Base-by-base conservation (phyloP, 2,113 vertebrate species). In the Casuarius casuarius region DNA sequence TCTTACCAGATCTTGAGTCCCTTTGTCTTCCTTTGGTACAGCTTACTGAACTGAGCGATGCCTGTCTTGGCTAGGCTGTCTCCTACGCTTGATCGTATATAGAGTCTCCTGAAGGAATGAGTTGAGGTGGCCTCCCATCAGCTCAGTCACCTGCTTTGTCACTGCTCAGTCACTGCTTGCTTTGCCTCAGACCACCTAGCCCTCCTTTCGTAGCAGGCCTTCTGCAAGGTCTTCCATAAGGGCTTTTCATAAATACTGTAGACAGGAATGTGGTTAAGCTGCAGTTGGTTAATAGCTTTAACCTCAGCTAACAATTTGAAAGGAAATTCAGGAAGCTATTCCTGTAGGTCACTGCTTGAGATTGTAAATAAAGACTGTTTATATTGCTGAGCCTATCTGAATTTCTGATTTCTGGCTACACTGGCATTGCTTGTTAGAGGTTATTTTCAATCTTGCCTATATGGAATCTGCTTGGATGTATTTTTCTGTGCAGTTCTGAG, bases 41-140 rank as follows among this genome's bases (percentile, higher is more conserved):
- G 19, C 8, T 84, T 38, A 22, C 31, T 29, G 26, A 21, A 40
- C 6, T 80, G 52, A 52, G 17, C 0, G 0, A 14, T 21, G 13
- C 21, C 51, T 5, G 0, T 58, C 48, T 67, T 67, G 68, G 28
- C 44, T 38, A 31, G 52, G 9, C 25, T 28, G 11, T 31, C 25
- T 26, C 22, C 14, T n/a, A 38, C 11, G 22, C 19, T 40, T 38
- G 44, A 31, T 70, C 51, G 6, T 66, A 2, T 18, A 1, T 0
- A 25, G 35, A 2, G 21, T 38, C 67, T 67, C 72, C 66, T 88
- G 88, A 66, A 86, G 70, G n/a, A 68, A 7, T 10, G 66, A 77
- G 52, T 10, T 65, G 33, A 40, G 48, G 40, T 88, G 71, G 20
- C 58, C 22, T 88, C 58, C 3, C 28, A 26, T 48, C 80, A 52